These are phyloP conservation scores for Eciton burchellii DNA, from an alignment of 1,140 invertebrate species.

Conservation along the genomic window DNA sequence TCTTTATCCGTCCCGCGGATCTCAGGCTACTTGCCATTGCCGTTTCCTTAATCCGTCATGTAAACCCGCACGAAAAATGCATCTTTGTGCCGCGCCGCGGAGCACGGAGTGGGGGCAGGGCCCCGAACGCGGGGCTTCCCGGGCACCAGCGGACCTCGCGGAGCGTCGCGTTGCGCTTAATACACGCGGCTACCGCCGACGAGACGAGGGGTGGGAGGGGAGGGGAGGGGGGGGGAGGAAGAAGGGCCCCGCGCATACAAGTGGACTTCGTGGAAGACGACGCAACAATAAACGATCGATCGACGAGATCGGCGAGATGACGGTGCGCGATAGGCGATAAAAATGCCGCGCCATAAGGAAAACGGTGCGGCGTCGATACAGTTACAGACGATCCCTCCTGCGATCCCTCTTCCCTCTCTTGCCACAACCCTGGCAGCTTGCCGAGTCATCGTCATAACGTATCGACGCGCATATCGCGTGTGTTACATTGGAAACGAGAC, in stretches of 20 bases:
- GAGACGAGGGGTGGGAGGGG: too few relatives aligned
- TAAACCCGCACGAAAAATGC: slow-evolving; percentile 58
- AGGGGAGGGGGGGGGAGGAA: too few relatives aligned
- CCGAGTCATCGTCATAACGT: slow-evolving; percentile 66
- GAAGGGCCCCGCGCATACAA: too few relatives aligned
- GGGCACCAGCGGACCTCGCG: background rate
- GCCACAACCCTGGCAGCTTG: too few relatives aligned
- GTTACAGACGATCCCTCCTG: slow-evolving; percentile 45
- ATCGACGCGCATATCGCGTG: slow-evolving; percentile 39
- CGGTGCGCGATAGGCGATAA: slow-evolving; percentile 39
- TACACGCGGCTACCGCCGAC: slow-evolving; percentile 40
- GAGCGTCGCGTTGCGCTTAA: slow-evolving; percentile 48
- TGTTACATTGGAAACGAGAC: slow-evolving; percentile 48
- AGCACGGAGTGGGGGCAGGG: background rate
- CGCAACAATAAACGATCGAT: slow-evolving; percentile 57
- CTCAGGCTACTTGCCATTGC: slow-evolving; percentile 41
- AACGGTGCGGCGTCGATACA: slow-evolving; percentile 62
- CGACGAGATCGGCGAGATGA: slow-evolving; percentile 60
- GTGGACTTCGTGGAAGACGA: slow-evolving; percentile 35
- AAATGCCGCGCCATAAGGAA: slow-evolving; percentile 49
- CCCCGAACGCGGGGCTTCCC: too few relatives aligned
- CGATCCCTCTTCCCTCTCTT: background rate
- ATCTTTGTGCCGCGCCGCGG: slow-evolving; percentile 53
- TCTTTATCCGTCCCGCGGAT: slow-evolving; percentile 33
- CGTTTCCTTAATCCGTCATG: slow-evolving; percentile 67